Conservation (phyloP, 2,113 vertebrate species). For the Propithecus coquereli region DNA sequence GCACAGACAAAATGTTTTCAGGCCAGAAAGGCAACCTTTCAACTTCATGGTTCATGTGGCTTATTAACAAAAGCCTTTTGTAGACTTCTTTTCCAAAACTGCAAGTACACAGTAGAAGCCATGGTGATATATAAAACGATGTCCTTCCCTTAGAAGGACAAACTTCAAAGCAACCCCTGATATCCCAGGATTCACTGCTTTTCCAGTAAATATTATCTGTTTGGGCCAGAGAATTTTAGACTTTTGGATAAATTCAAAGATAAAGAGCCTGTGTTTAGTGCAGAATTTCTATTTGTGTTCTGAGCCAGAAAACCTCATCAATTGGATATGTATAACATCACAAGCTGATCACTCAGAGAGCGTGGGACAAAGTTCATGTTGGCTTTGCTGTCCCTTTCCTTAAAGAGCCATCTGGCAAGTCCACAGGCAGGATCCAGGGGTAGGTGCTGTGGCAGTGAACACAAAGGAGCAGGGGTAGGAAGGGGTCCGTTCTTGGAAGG, state of each 20-base stretch:
- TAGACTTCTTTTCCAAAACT: conserved; percentile 51
- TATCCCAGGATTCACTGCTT: conserved; percentile 40
- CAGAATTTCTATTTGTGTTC: conserved; percentile 20
- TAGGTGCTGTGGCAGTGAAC: neutral
- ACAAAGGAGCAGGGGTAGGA: neutral
- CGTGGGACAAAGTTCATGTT: neutral
- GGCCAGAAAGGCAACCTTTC: conserved; percentile 32
- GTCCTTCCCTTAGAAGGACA: conserved; percentile 50
- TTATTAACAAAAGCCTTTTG: conserved; percentile 51
- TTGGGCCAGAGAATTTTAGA: conserved; percentile 37
- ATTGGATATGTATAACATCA: neutral
- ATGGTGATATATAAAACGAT: conserved; percentile 16
- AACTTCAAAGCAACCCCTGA: conserved; percentile 48
- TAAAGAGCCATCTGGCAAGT: neutral
- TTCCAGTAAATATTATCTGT: conserved; percentile 55
- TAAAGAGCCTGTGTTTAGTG: neutral
- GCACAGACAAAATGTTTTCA: neutral
- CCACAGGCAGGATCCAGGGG: neutral
- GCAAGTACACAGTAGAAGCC: conserved; percentile 6
- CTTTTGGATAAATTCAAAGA: conserved; percentile 34
- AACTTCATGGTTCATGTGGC: conserved; percentile 29
- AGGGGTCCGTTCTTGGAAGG: neutral
- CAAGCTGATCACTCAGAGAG: neutral
- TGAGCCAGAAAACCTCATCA: conserved; percentile 1
- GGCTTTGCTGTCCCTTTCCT: neutral